Evolutionary conservation across 2,888 invertebrate species (phyloP), one percentile per base, ranked within the genome.

Genomic region (Galeruca laticollis): DNA sequence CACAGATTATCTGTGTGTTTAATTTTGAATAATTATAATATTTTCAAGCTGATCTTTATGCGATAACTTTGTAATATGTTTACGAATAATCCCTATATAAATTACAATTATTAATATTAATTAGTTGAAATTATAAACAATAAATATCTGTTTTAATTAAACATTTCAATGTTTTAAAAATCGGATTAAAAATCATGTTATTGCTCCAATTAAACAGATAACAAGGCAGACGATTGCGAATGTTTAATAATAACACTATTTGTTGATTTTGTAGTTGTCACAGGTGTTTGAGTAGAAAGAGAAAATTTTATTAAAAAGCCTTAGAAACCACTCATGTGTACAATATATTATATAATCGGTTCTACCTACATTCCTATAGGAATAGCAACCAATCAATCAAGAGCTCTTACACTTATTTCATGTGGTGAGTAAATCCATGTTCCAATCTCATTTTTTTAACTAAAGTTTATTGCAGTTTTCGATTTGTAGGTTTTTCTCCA

Each of bases 11-110:
- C 75, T 65, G 61, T 70, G 68, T 75, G 75, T 76, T 76, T 77
- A 76, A 75, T 76, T 76, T 76, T 76, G 77, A 76, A 74, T 77
- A 76, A 78, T 78, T 76, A 76, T 73, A 65, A 63, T 74, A 74
- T 74, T 74, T 74, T 74, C 71, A 57, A 70, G 57, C 62, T 20
- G 57, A 49, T 52, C 63, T 56, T 43, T 47, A 35, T 68, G 33
- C 63, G 75, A 75, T 75, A 75, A 70, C 72, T 71, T 67, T 67
- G 72, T 70, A 33, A 57, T 66, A 54, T 71, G 56, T 68, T 67
- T 69, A 70, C 71, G 43, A 43, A 60, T 18, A 33, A 37, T 61
- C 59, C 67, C 68, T 60, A 72, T 72, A 74, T 68, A 72, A 72
- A 70, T 70, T 64, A 72, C 66, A 65, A 71, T 71, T 70, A 73